Evolutionary conservation across 2,797 vertebrate species (phyloP), one percentile per base, ranked within the genome.

Genomic region (Acanthornis magna): DNA sequence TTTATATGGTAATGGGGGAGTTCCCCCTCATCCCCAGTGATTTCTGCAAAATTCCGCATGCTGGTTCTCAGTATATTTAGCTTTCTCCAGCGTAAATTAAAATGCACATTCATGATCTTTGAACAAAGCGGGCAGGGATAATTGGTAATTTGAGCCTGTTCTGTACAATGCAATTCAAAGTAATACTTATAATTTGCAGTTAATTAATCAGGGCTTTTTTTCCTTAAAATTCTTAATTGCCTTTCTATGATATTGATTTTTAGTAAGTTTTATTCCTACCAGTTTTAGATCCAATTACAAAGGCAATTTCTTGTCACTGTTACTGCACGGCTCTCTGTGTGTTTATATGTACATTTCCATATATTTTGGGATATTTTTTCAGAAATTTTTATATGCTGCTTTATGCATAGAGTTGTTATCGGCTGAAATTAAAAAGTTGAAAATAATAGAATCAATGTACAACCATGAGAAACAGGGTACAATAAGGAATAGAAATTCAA

Each of bases 151-250:
- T 63, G 57, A 54, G 65, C 27, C 61, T 68, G n/a, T 57, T 89
- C 83, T 81, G 58, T 73, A 74, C 29, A 75, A 82, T 5, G 18
- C 67, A 54, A 82, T 94, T 93, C 91, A 38, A 80, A 95, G 89
- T 81, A 88, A 89, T 96, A 91, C 93, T 97, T 88, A 74, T 70
- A 91, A 94, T 93, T 96, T 95, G 85, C 32, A 93, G 90, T 80
- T 97, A 95, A 97, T 96, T 97, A 96, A 96, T 94, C 83, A 82
- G 70, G 43, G 12, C 0, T 7, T 27, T 75, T 92, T 89, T 50
- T 3, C n/a, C 29, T 84, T 84, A 74, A 96, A 96, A 84, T 87
- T 91, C 87, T 92, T 93, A 89, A 95, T 97, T 97, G 95, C 51
- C 58, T 92, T 81, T 88, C 91, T 93, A 34, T 85, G 66, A 78